Conservation (phyloP, 2,888 invertebrate genomes). For the Ochropleura leucogaster region DNA sequence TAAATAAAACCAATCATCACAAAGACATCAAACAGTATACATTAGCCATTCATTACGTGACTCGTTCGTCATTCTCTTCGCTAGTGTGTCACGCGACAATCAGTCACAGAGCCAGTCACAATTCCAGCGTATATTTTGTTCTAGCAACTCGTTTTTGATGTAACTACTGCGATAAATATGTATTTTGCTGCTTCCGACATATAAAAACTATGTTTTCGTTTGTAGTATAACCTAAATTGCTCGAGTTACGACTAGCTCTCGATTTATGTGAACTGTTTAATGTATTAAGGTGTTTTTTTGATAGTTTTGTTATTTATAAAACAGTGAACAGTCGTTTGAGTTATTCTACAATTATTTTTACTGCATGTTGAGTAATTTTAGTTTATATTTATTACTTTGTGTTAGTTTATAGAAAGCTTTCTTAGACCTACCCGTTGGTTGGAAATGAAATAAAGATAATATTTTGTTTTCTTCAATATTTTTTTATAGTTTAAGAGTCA, state of each 20-base stretch:
- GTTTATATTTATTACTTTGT: slow-evolving; percentile 32
- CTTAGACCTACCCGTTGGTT: background rate
- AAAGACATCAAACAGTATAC: slow-evolving; percentile 21
- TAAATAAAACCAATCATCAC: slow-evolving; percentile 47
- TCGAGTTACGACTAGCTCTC: slow-evolving; percentile 41
- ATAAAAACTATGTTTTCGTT: slow-evolving; percentile 47
- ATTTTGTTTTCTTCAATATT: no score
- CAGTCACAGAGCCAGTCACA: slow-evolving; percentile 57
- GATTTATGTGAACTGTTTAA: slow-evolving; percentile 46
- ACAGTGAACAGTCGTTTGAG: slow-evolving; percentile 13
- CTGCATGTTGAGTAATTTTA: slow-evolving; percentile 10
- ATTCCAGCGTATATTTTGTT: slow-evolving; percentile 54
- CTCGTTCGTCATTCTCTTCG: slow-evolving; percentile 17
- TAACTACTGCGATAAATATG: slow-evolving; percentile 63
- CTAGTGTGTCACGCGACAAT: slow-evolving; percentile 62
- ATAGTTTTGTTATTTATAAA: slow-evolving; percentile 4
- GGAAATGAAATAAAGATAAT: no score
- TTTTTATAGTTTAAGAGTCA: background rate
- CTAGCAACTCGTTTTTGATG: slow-evolving; percentile 52
- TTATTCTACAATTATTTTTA: slow-evolving; percentile 34
- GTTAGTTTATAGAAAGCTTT: background rate
- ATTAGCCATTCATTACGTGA: slow-evolving; percentile 24
- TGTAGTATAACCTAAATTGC: slow-evolving; percentile 52
- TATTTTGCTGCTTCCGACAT: slow-evolving; percentile 56
- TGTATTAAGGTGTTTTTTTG: slow-evolving; percentile 28